Evolutionary conservation across 2,113 vertebrate species (phyloP).

Genomic region (Apteryx mantelli): DNA sequence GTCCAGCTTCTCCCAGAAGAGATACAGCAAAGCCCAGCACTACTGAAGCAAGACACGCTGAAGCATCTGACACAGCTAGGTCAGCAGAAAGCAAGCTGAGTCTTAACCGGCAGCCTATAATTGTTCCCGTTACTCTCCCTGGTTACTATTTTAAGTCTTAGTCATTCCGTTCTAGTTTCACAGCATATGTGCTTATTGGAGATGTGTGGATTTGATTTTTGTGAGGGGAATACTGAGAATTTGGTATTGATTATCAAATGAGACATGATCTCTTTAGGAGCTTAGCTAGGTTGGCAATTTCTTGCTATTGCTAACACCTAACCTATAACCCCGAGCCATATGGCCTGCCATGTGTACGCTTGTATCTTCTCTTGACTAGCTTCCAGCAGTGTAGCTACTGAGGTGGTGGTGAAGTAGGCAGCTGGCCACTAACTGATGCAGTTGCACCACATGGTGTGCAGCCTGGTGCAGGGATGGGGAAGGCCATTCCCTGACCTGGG

Average conservation of each 20-base stretch:
- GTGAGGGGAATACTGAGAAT: not conserved
- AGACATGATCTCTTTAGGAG: not conserved
- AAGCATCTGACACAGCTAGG: not conserved
- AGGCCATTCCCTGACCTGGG: not conserved
- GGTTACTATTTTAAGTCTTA: not conserved
- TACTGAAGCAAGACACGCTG: not conserved
- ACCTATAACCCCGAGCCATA: conserved; percentile 22
- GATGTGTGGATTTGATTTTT: not conserved
- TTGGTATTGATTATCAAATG: not conserved
- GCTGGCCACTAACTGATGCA: conserved; percentile 41
- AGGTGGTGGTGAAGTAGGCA: not conserved
- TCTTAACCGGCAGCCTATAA: not conserved
- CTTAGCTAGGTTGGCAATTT: not conserved
- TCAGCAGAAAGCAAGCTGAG: not conserved
- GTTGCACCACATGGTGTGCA: conserved; percentile 1
- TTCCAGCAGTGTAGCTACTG: conserved; percentile 25
- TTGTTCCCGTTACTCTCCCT: not conserved
- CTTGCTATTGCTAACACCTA: not conserved
- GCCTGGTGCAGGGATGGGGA: not conserved
- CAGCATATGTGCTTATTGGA: not conserved
- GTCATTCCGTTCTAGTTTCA: not conserved
- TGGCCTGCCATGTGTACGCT: conserved; percentile 2
- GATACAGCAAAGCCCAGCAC: not conserved
- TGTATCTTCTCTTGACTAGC: not conserved
- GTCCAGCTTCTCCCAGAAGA: not conserved